Conservation (phyloP, 1,140 invertebrate species). For the Atta texana region DNA sequence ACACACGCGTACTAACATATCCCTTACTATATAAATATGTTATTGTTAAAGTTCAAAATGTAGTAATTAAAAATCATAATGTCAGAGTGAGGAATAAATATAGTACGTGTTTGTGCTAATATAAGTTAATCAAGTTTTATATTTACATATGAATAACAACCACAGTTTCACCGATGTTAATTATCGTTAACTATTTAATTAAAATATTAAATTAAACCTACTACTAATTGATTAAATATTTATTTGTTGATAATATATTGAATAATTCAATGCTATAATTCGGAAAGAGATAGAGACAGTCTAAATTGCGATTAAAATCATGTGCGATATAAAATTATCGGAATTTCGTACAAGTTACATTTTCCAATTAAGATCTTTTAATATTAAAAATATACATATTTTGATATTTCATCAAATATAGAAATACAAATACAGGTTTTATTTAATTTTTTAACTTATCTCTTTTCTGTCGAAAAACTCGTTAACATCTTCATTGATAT, state of each 20-base stretch:
- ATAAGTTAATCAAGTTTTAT: slow-evolving; percentile 22
- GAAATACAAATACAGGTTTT: not conserved
- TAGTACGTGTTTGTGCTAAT: not conserved
- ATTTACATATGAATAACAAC: slow-evolving; percentile 4
- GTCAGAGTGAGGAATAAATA: not conserved
- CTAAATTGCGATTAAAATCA: slow-evolving; percentile 15
- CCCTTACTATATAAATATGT: not conserved
- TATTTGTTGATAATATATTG: not conserved
- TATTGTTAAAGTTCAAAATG: not conserved
- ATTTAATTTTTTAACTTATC: not conserved
- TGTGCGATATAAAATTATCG: not conserved
- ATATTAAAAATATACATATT: not conserved
- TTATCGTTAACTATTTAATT: slow-evolving; percentile 6
- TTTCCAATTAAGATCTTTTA: not conserved
- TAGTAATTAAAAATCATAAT: slow-evolving; percentile 21
- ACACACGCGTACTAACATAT: not conserved
- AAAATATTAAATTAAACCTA: not conserved
- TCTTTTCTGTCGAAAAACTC: not conserved
- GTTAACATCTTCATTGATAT: not conserved
- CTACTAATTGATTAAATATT: slow-evolving; percentile 30
- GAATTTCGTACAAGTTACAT: not conserved
- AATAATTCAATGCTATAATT: not conserved
- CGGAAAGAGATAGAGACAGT: not conserved
- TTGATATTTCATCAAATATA: not conserved
- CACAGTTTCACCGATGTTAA: not conserved